A percentile compares a stretch with the other conserved stretches of the same genome.
Conservation (phyloP, 2,113 vertebrate species). For the Phycodurus eques region DNA sequence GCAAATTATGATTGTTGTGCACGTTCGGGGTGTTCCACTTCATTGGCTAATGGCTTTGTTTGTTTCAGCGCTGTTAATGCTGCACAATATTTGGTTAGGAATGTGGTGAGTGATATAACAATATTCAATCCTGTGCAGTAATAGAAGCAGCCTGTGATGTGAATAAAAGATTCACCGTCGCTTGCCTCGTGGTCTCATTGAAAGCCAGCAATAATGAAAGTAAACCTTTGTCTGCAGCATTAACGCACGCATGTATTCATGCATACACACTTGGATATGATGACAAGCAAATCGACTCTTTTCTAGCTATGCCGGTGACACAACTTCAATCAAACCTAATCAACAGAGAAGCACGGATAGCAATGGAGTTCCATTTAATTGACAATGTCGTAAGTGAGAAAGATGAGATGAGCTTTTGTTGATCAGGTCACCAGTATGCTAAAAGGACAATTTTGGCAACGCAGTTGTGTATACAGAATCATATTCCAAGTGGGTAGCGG, state of each 20-base stretch:
- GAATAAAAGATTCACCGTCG: conserved; percentile 32
- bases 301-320: conserved; percentile 29
- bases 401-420: not conserved
- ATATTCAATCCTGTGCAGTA: conserved; percentile 9
- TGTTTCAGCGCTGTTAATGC: conserved; percentile 31
- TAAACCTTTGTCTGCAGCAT: conserved; percentile 29
- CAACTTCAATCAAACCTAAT: not conserved
- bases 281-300: conserved; percentile 48
- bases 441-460: not conserved
- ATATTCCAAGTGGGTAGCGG: too few relatives aligned
- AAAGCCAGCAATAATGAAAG: conserved; percentile 39
- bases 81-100: conserved; percentile 41
- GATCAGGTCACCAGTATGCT: not conserved
- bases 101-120: conserved; percentile 36
- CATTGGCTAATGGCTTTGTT: conserved; percentile 30
- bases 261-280: conserved; percentile 28
- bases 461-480: not conserved
- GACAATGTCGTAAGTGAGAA: not conserved
- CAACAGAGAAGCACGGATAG: not conserved
- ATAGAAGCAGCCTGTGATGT: conserved; percentile 32
- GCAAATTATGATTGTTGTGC: conserved; percentile 18
- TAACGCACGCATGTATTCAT: conserved; percentile 15
- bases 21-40: conserved; percentile 44
- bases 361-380: not conserved
- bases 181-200: conserved; percentile 20